These are phyloP conservation scores for Meloidogyne exigua DNA, from an alignment of 1,140 invertebrate genomes.

Conservation along the genomic window DNA sequence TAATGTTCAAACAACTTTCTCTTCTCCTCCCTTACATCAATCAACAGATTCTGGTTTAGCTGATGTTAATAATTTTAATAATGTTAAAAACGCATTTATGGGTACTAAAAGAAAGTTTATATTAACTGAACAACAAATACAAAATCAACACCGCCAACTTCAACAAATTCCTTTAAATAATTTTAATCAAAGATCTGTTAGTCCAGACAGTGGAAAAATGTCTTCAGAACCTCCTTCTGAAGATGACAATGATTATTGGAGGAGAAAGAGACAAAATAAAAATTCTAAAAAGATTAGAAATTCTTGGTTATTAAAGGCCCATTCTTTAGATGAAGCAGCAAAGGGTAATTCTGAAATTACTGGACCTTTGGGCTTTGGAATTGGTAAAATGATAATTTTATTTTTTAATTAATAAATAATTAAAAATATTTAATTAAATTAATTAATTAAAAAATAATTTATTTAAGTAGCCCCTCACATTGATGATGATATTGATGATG, in stretches of 20 bases:
- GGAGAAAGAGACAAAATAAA: not conserved
- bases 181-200: constrained; percentile 4
- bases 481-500: not conserved
- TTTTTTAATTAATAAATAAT: not conserved
- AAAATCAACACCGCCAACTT: not conserved
- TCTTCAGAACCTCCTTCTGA: constrained; percentile 21
- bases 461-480: not conserved
- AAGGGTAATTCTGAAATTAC: not conserved
- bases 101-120: constrained; percentile 17
- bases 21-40: constrained; percentile 37
- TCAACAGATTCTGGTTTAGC: constrained; percentile 54
- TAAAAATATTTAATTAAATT: too few species aligned
- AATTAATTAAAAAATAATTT: too few species aligned
- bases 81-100: not conserved
- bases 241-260: constrained; percentile 17
- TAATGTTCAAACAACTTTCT: not conserved
- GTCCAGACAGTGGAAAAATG: constrained; percentile 25
- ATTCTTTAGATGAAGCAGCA: constrained; percentile 8
- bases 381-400: too few species aligned
- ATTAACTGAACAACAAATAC: not conserved
- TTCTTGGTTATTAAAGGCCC: constrained; percentile 7
- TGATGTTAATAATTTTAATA: constrained; percentile 29
- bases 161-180: not conserved
- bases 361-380: not conserved
- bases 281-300: not conserved